Evolutionary conservation across 1,140 invertebrate species (phyloP), one percentile per base, ranked within the genome.

Genomic region (Micrasema minimum): DNA sequence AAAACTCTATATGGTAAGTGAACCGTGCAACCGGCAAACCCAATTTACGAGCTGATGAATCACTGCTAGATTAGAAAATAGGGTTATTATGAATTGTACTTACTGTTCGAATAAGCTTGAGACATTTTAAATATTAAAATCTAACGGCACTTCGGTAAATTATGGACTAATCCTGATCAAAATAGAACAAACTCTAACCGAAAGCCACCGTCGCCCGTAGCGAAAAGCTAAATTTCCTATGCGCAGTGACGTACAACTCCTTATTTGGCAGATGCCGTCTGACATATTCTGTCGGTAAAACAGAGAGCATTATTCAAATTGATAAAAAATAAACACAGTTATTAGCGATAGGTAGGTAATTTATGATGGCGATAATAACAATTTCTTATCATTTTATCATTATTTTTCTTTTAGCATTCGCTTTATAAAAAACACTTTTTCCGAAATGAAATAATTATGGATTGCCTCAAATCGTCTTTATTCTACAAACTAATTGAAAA

Each of bases 231-330:
- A 31, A 31, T 31, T 31, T 31, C 26, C 26, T 31, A 31, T 31
- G 26, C 26, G 26, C 50, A 50, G 37, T 67, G 65, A 67, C 67
- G 67, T 62, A 69, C 67, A 62, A 69, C 67, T 62, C 67, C 67
- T 62, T 69, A 69, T 69, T 69, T 69, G 67, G 67, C 66, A 69
- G 66, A 69, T 69, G 66, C 66, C 45, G 45, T 61, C 66, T 59
- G 66, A 69, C 66, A 69, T 69, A 51, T 26, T 37, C 14, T 31
- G 45, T 59, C 43, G 66, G 41, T 69, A 69, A 59, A 69, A 50
- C 53, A 69, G 66, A 35, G 18, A n/a, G n/a, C n/a, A n/a, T n/a
- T n/a, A n/a, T n/a, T n/a, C n/a, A n/a, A n/a, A n/a, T n/a, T n/a
- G n/a, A n/a, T n/a, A n/a, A n/a, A n/a, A n/a, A n/a, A n/a, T n/a